These are phyloP conservation scores for Nasonia vitripennis DNA, from an alignment of 1,140 invertebrate species.

Conservation along the genomic window DNA sequence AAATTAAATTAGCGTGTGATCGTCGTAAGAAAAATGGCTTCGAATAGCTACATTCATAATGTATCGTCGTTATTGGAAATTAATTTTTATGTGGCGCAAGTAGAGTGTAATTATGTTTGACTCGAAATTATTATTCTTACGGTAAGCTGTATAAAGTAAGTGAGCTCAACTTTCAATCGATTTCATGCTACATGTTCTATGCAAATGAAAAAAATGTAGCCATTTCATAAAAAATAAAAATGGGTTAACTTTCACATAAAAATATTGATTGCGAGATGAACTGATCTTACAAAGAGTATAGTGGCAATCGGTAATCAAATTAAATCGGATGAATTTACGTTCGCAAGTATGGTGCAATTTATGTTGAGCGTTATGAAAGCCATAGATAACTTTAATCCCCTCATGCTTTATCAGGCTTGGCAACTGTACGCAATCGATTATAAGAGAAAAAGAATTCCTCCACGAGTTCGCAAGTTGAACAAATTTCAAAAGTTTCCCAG, in stretches of 20 bases:
- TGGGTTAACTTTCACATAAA: no score
- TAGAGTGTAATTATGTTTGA: no score
- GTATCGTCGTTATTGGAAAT: not conserved
- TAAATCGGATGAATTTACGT: not conserved
- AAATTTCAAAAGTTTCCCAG: not conserved
- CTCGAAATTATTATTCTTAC: no score
- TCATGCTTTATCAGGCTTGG: not conserved
- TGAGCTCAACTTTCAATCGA: no score
- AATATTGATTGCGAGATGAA: no score
- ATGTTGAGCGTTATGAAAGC: not conserved
- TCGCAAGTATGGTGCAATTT: not conserved
- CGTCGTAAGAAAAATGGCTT: not conserved
- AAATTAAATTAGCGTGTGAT: not conserved
- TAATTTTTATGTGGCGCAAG: not conserved
- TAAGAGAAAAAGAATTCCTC: no score
- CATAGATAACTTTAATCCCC: constrained; percentile 3
- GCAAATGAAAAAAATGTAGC: no score
- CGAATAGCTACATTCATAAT: not conserved
- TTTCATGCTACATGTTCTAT: no score
- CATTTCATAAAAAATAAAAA: no score
- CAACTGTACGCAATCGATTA: not conserved
- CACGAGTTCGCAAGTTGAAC: no score
- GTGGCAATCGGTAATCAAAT: not conserved
- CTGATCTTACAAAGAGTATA: no score
- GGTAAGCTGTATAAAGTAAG: no score